Conservation (phyloP, 2,113 vertebrate genomes). For the Vulpes vulpes region DNA sequence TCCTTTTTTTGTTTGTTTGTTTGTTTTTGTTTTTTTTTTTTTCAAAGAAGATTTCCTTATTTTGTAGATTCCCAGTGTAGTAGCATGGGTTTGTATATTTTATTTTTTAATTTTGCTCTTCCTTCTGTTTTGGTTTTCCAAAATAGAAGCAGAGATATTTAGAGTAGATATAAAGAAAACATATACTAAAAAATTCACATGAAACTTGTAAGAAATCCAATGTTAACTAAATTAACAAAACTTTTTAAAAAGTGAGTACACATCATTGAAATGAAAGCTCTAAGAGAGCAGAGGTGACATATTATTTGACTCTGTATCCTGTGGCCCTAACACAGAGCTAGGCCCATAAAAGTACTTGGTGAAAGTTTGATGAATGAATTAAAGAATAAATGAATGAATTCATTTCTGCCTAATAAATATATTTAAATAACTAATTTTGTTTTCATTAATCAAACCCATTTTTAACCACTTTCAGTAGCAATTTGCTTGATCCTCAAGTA, state of each 20-base stretch:
- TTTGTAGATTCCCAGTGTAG: neutral
- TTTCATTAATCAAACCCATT: constrained; percentile 48
- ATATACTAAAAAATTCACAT: neutral
- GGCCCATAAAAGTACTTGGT: neutral
- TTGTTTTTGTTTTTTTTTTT: too few species aligned
- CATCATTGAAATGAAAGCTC: neutral
- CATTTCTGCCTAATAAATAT: neutral
- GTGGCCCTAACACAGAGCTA: neutral
- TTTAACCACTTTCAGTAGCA: neutral
- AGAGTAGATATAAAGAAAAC: neutral
- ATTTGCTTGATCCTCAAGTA: neutral
- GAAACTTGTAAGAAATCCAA: constrained; percentile 14
- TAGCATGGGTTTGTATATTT: neutral
- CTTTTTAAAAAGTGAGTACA: neutral
- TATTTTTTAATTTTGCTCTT: neutral
- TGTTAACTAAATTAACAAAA: constrained; percentile 46
- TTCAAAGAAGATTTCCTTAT: neutral
- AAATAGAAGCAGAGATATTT: constrained; percentile 23
- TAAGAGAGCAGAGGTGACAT: neutral
- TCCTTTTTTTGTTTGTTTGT: neutral
- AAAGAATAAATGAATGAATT: neutral
- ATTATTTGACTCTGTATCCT: neutral
- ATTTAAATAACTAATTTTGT: neutral
- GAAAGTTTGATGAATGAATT: neutral
- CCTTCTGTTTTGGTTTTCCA: neutral